Conservation (phyloP, 2,113 vertebrate species). For the Leptocoma aspasia region DNA sequence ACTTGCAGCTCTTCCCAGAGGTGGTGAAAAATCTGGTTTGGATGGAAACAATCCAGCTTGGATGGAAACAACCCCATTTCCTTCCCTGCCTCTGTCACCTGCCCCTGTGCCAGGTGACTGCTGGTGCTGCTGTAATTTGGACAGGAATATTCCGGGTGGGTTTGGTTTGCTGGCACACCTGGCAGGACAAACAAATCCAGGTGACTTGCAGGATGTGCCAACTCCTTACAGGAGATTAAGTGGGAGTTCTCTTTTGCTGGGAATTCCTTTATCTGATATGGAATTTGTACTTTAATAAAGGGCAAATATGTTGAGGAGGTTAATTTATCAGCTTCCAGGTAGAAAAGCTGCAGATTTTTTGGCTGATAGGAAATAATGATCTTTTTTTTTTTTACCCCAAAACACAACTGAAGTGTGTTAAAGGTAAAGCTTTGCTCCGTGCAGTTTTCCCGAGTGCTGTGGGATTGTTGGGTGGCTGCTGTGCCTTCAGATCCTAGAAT, state of each 20-base stretch:
- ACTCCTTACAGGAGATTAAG: background rate
- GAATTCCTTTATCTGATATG: background rate
- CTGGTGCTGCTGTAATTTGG: background rate
- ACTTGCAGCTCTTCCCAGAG: background rate
- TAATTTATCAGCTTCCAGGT: background rate
- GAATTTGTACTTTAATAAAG: background rate
- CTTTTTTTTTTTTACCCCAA: fast-evolving
- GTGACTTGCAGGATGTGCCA: slow-evolving; percentile 2
- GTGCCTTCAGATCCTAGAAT: background rate
- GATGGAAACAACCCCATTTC: background rate
- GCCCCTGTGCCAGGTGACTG: background rate
- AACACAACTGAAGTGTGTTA: background rate
- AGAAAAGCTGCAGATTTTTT: background rate
- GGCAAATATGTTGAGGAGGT: background rate
- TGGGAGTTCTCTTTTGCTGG: background rate
- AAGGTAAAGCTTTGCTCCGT: background rate
- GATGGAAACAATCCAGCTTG: background rate
- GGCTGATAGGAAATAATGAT: background rate
- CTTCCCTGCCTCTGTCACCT: background rate
- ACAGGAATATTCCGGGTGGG: background rate
- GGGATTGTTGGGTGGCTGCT: background rate
- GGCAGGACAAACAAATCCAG: background rate
- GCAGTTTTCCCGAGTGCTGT: fast-evolving
- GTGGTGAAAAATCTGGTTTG: background rate
- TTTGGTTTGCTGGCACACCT: slow-evolving; percentile 21